These are phyloP conservation scores for Molossus alvarezi DNA, from an alignment of 2,797 vertebrate species.

Conservation along the genomic window DNA sequence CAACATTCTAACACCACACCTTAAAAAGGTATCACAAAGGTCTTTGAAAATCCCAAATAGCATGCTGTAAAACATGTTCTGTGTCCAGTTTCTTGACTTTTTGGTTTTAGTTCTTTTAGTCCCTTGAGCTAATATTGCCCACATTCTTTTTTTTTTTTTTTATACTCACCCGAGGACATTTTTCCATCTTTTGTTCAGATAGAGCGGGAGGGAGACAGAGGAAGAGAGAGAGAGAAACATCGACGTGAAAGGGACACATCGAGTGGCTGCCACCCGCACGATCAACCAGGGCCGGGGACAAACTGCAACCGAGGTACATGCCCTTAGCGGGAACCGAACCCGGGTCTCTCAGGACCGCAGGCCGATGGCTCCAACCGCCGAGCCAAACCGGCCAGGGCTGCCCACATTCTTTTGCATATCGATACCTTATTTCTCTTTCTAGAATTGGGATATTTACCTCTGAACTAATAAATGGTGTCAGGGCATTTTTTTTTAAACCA, in stretches of 20 bases:
- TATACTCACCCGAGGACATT: too few species aligned
- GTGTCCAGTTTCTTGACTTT: background rate
- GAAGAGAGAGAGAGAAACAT: too few species aligned
- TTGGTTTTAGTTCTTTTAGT: background rate
- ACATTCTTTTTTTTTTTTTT: background rate
- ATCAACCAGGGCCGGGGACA: too few species aligned
- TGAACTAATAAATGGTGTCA: background rate
- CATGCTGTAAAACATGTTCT: background rate
- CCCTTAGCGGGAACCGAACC: too few species aligned
- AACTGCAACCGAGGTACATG: too few species aligned
- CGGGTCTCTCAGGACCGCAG: too few species aligned
- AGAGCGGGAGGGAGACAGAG: too few species aligned
- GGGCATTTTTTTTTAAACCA: background rate
- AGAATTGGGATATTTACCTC: conserved; percentile 9
- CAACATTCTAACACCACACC: background rate
- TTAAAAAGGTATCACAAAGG: background rate
- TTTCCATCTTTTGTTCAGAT: too few species aligned
- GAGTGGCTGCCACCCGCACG: too few species aligned
- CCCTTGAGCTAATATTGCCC: background rate
- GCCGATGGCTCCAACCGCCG: too few species aligned
- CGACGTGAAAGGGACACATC: too few species aligned
- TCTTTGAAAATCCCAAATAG: conserved; percentile 1
- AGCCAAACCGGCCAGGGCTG: background rate
- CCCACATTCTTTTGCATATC: background rate
- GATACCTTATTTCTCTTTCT: background rate